Base-by-base conservation (phyloP, 2,113 vertebrate genomes). In the Hystrix cristata region DNA sequence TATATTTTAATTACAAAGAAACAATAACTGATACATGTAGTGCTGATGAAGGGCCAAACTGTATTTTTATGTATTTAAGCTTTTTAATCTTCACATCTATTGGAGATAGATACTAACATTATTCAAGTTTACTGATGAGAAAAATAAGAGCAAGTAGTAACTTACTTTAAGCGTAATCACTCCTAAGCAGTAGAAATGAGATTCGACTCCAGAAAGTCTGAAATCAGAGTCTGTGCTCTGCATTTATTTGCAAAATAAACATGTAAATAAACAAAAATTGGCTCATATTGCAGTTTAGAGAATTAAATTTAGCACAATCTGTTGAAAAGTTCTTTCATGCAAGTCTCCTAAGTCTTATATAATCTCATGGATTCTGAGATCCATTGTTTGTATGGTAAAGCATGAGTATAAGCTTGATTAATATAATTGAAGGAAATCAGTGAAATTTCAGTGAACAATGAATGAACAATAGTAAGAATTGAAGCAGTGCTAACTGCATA, bases 1-100 rank as follows among this genome's bases (percentile, higher is more conserved):
- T 12, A 53, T n/a, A 72, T 90, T 88, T 91, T 82, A 60, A 91
- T 76, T 86, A 8, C 18, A 84, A 95, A 48, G 51, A 96, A 88
- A 80, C 6, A 91, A 81, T 43, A 83, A n/a, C 1, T 87, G 76
- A 78, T 13, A 65, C 23, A 65, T 21, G 31, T 6, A 69, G 46
- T 46, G 25, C 9, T 60, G 18, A 74, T 91, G 18, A 72, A 83
- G 13, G 67, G 16, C 4, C 57, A 84, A 15, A 31, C 48, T 86
- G 9, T 83, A 8, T 46, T 43, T 80, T 76, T 59, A 91, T 3
- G 62, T 72, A 7, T 38, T 69, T 87, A 15, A 21, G 1, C 31
- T 91, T 60, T 87, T 89, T 76, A 53, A 62, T 51, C 7, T 64
- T 95, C 38, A 60, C 53, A 69, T 57, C 53, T 2, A 90, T 74